phyloP scores from a whole-genome alignment of 2,797 vertebrate genomes.

The Eulemur coronatus region DNA sequence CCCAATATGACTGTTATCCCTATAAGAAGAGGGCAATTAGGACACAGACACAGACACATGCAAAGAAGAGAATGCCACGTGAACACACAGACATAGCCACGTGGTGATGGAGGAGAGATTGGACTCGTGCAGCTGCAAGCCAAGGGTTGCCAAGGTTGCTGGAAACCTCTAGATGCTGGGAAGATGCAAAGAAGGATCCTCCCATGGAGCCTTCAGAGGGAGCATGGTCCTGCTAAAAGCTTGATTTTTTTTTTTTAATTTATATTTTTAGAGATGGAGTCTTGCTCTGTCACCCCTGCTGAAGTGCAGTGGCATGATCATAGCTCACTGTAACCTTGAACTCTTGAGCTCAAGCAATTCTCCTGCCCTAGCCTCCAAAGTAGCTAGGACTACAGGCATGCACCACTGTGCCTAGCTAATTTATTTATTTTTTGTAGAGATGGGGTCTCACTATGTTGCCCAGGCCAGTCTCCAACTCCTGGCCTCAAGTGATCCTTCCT shows the following conservation, averaged over 20 bases:
- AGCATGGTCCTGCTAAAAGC: accelerated
- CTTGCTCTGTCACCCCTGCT: neutral
- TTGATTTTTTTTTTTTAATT: neutral
- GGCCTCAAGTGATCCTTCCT: neutral
- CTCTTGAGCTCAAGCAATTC: neutral
- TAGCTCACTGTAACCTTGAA: neutral
- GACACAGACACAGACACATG: neutral
- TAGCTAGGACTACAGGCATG: neutral
- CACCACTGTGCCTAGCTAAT: accelerated
- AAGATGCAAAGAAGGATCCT: neutral
- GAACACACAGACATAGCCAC: accelerated
- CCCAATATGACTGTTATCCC: neutral
- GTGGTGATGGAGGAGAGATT: neutral
- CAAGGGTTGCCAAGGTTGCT: neutral
- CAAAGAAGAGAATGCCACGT: neutral
- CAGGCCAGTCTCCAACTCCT: neutral
- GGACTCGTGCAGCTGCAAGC: neutral
- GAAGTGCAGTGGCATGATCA: neutral
- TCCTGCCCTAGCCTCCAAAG: neutral
- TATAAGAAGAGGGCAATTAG: neutral
- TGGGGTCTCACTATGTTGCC: neutral
- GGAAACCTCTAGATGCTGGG: neutral
- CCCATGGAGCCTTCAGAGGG: neutral
- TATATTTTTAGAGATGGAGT: neutral
- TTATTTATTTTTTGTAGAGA: neutral